Percentiles rank a stretch among this genome's conserved stretches.
phyloP scores from a whole-genome alignment of 2,113 vertebrate genomes.

The Malurus cyaneus region DNA sequence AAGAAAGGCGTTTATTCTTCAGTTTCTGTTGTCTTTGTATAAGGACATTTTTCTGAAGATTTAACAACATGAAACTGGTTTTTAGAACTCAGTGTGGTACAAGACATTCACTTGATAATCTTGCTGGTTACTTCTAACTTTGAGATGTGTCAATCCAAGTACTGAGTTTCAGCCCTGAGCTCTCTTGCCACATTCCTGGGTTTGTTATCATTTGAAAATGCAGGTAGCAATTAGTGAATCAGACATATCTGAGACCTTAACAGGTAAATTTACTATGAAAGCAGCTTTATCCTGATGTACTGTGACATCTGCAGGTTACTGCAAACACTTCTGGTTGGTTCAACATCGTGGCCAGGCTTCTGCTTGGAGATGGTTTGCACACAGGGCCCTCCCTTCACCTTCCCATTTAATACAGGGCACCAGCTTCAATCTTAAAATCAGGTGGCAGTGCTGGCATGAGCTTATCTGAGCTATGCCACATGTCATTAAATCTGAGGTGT shows the following conservation, averaged over 20 bases:
- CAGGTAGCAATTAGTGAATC: neutral
- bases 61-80: fast-evolving
- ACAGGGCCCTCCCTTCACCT: neutral
- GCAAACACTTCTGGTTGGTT: neutral
- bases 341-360: neutral
- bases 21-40: neutral
- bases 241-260: neutral
- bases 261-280: neutral
- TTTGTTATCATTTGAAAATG: neutral
- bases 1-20: neutral
- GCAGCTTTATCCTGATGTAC: neutral
- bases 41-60: neutral
- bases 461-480: neutral
- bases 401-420: neutral
- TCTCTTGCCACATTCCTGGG: neutral
- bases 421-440: neutral
- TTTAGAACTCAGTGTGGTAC: neutral
- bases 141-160: neutral
- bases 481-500: neutral
- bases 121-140: neutral
- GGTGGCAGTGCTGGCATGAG: neutral
- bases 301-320: neutral
- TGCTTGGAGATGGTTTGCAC: neutral
- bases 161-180: neutral
- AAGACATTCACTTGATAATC: neutral